phyloP scores from a whole-genome alignment of 2,888 invertebrate species.

The Halictus quadricinctus region DNA sequence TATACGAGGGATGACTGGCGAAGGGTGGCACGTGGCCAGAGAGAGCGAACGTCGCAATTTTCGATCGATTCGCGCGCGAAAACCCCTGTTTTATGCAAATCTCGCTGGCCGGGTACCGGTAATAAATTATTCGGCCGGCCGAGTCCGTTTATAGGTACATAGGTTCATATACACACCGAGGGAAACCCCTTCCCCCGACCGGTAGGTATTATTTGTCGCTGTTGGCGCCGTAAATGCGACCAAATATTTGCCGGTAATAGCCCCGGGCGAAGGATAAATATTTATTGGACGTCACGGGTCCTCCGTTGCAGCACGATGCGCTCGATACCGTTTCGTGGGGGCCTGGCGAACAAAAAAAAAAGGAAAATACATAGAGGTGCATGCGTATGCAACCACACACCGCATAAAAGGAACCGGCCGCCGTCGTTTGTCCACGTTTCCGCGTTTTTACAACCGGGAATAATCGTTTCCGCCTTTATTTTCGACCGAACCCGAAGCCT shows the following conservation, averaged over 20 bases:
- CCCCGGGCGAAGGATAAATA: constrained; percentile 67
- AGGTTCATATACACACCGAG: constrained; percentile 50
- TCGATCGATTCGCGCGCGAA: constrained; percentile 70
- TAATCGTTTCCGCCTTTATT: constrained; percentile 34
- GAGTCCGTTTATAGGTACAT: constrained; percentile 68
- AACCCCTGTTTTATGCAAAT: constrained; percentile 76
- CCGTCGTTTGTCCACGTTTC: constrained; percentile 22
- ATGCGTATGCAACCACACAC: not conserved
- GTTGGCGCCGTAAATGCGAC: constrained; percentile 68
- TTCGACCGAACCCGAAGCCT: not conserved
- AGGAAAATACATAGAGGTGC: not conserved
- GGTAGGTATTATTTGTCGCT: constrained; percentile 69
- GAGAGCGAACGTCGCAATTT: constrained; percentile 70
- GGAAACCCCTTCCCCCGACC: constrained; percentile 3
- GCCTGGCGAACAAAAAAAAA: not conserved
- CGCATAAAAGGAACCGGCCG: constrained; percentile 30
- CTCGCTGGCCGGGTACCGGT: constrained; percentile 61
- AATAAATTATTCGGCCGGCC: constrained; percentile 74
- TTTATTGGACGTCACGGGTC: constrained; percentile 65
- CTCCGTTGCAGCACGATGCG: constrained; percentile 41
- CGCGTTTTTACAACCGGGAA: constrained; percentile 24
- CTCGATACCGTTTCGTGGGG: constrained; percentile 33
- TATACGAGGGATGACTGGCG: not conserved
- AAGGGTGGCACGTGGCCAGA: constrained; percentile 38
- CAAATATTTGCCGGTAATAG: constrained; percentile 72